Base-by-base conservation (phyloP, 1,140 invertebrate genomes). In the Conopomorpha cramerella region DNA sequence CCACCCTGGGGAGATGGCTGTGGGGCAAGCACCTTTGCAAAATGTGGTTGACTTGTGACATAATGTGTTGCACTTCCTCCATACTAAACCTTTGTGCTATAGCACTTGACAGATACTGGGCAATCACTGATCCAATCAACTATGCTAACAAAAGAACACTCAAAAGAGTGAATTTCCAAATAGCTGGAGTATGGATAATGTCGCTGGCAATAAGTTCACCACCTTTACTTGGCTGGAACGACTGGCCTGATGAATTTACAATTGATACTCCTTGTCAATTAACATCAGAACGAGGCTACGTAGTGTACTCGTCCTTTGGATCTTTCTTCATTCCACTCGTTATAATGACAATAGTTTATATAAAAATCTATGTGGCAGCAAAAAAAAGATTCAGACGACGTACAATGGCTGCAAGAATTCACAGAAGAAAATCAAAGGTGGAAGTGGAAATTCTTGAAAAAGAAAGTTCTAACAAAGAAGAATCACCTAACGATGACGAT, bases 101-200 rank as follows among this genome's bases (percentile, higher is more conserved):
- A 40, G 93, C 95, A 1, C 67, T 97, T 2, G 92, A 94, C 59
- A 78, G 91, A 16, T 93, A 92, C 58, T 91, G 88, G 88, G 95
- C 95, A 2, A 97, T 98, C 19, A 96, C 93, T 0, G 93, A 97
- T 66, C 95, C 95, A 0, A 92, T 98, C 16, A 93, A 94, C 49
- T 98, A 98, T 70, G 93, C 94, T 0, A 90, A 93, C 53, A 94
- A 94, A 63, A 83, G 96, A 33, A 96, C 94, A 1, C 65, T 92
- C 6, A 88, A 89, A 43, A 81, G 93, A 8, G 95, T 96, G 0
- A 70, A 96, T 2, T 74, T 86, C 1, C 91, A 93, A 56, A 95
- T 97, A 35, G 84, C 84, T 1, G 84, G 89, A 7, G 93, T 97
- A 0, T 98, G 95, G 95, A 59, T 94, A 2, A 79, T 94, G 6